Evolutionary conservation across 2,888 invertebrate species (phyloP), one percentile per base, ranked within the genome.

Genomic region (Ophion slaviceki): DNA sequence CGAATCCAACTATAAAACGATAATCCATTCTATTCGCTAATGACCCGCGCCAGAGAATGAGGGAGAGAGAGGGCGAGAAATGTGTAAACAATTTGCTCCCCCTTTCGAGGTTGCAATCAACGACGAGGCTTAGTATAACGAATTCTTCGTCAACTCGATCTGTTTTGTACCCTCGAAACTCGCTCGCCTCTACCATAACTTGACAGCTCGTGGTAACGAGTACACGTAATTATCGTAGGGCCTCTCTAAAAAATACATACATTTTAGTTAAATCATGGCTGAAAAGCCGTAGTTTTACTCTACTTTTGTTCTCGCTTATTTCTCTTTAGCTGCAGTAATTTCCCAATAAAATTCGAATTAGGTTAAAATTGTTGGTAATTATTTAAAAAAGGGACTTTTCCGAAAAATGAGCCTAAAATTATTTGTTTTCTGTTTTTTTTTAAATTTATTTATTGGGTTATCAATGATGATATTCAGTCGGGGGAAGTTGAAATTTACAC

Each of bases 1-100:
- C 61, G 66, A 61, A 85, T 84, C 81, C 76, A 84, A 85, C 86
- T 87, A 84, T 84, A 84, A 86, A 83, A 81, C 72, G 64, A 67
- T 82, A 83, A 82, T 86, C 78, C 75, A 80, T 83, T 70, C 62
- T 72, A 84, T 84, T 24, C 75, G 47, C 47, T 70, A 82, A 72
- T 82, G 67, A 82, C 20, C 71, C 53, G 62, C 20, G 77, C 20
- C 28, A 17, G 14, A 17, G 17, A 53, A 14, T 17, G 53, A 53
- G 47, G 70, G 40, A 47, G 45, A 47, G 47, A 47, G 47, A 45
- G 53, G 17, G 5, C 53, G 64, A 53, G 53, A 71, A 14, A 64
- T n/a, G 47, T 79, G 78, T 70, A 28, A 76, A 67, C 67, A 17
- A 66, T 75, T 70, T 66, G n/a, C 36, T 17, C 67, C 10, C 57